These are phyloP conservation scores for Drosophila mulleri DNA, from an alignment of 2,888 invertebrate genomes.

Conservation along the genomic window DNA sequence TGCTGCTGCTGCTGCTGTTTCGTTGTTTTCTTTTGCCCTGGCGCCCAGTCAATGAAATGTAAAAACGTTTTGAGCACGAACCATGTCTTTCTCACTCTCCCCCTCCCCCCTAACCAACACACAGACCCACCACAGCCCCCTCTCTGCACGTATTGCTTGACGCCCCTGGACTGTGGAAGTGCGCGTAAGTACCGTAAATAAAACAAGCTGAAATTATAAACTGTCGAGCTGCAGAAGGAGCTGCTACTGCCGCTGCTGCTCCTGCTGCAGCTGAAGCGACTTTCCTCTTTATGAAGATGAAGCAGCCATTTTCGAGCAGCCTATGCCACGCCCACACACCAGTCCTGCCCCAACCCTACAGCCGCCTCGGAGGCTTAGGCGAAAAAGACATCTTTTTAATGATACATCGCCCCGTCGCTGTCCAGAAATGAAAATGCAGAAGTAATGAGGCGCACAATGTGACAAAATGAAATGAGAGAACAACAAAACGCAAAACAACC, in stretches of 20 bases:
- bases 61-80: conserved; percentile 80
- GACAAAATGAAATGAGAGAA: conserved; percentile 37
- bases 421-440: conserved; percentile 44
- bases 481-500: conserved; percentile 13
- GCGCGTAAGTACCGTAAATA: conserved; percentile 74
- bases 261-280: conserved; percentile 19
- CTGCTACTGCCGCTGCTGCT: conserved; percentile 3
- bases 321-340: neutral
- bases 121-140: neutral
- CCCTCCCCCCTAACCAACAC: neutral
- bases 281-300: conserved; percentile 29
- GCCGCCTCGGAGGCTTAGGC: neutral
- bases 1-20: conserved; percentile 27
- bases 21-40: conserved; percentile 49
- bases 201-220: conserved; percentile 72
- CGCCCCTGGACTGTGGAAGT: conserved; percentile 38
- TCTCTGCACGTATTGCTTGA: neutral
- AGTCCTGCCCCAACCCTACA: neutral
- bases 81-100: conserved; percentile 50
- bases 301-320: conserved; percentile 34
- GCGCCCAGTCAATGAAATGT: conserved; percentile 74
- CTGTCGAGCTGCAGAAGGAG: conserved; percentile 30
- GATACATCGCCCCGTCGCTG: conserved; percentile 54
- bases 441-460: conserved; percentile 67
- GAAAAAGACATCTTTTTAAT: conserved; percentile 64